Conservation (phyloP, 2,797 vertebrate species). For the Paratrypauchen microcephalus region DNA sequence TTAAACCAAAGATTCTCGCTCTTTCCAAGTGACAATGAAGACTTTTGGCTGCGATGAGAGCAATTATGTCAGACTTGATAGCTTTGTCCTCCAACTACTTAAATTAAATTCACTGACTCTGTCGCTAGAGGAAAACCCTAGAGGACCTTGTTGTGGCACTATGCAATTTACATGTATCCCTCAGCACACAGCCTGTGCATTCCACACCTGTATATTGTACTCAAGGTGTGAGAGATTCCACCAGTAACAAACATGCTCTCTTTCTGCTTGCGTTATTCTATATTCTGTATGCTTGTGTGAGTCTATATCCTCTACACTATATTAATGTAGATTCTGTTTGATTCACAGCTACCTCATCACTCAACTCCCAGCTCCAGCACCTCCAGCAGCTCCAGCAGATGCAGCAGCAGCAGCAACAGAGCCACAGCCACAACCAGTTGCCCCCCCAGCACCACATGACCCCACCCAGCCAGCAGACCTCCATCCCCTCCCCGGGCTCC, state of each 20-base stretch:
- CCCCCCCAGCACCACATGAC: constrained; percentile 79
- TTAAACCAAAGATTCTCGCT: constrained; percentile 71
- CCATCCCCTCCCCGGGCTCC: constrained; percentile 72
- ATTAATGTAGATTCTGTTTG: not conserved
- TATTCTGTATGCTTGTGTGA: not conserved
- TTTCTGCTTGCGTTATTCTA: constrained; percentile 18
- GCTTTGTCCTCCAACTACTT: constrained; percentile 70
- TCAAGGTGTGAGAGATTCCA: constrained; percentile 52
- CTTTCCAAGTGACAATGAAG: constrained; percentile 68
- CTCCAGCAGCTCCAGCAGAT: constrained; percentile 97
- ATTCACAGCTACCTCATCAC: constrained; percentile 96
- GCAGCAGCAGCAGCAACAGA: constrained; percentile 81
- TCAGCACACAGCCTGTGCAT: constrained; percentile 43
- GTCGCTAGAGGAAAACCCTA: constrained; percentile 51
- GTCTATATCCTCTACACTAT: not conserved
- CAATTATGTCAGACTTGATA: constrained; percentile 69
- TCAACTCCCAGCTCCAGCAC: constrained; percentile 98
- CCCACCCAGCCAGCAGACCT: constrained; percentile 73
- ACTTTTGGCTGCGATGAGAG: constrained; percentile 68
- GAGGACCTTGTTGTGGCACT: constrained; percentile 67
- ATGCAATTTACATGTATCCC: constrained; percentile 67
- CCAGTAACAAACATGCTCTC: constrained; percentile 40
- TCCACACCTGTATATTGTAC: constrained; percentile 46
- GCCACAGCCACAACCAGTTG: constrained; percentile 77
- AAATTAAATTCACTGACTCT: constrained; percentile 65